Evolutionary conservation across 2,888 invertebrate genomes (phyloP).

Genomic region (Osmoderma eremita): DNA sequence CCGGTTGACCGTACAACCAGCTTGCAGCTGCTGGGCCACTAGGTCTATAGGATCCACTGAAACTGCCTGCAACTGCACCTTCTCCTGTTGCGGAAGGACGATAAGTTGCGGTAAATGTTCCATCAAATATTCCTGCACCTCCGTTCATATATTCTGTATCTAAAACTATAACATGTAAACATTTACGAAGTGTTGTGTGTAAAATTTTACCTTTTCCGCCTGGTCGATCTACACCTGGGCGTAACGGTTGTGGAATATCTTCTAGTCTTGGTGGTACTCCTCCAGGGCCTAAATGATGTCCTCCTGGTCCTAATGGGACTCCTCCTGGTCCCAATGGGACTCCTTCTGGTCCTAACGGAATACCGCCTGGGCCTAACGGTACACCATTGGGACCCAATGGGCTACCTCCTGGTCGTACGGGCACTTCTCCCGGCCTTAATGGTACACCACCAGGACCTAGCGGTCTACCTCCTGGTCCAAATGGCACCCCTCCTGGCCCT

Average conservation of each 20-base stretch:
- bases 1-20: neutral
- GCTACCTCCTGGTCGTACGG: constrained; percentile 44
- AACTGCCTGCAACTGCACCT: constrained; percentile 47
- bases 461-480: constrained; percentile 14
- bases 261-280: constrained; percentile 44
- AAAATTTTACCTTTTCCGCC: neutral
- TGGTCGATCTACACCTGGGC: too few species aligned
- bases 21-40: neutral
- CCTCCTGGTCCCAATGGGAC: constrained; percentile 34
- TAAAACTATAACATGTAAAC: neutral
- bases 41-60: constrained; percentile 43
- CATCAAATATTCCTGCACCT: constrained; percentile 46
- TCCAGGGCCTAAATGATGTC: constrained; percentile 24
- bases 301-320: constrained; percentile 40
- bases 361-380: constrained; percentile 15
- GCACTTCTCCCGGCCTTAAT: constrained; percentile 17
- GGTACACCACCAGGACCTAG: constrained; percentile 33
- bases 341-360: constrained; percentile 5
- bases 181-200: neutral
- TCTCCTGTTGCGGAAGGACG: constrained; percentile 41
- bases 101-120: constrained; percentile 49
- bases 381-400: constrained; percentile 38
- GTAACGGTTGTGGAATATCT: neutral
- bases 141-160: constrained; percentile 1
- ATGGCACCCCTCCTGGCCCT: constrained; percentile 20